phyloP scores from a whole-genome alignment of 2,888 invertebrate genomes.

The Tribolium freemani region DNA sequence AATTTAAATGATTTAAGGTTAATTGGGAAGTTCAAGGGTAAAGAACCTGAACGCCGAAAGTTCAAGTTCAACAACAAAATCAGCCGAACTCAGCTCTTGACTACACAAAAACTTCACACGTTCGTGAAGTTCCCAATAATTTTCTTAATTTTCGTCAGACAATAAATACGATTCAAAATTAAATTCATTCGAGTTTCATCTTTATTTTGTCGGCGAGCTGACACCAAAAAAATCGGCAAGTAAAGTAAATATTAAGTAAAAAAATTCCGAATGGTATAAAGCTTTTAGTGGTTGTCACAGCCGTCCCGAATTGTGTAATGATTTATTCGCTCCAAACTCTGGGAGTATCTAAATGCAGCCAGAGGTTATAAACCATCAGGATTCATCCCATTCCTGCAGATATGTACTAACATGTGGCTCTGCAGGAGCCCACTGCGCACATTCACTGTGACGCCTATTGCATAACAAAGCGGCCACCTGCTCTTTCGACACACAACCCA shows the following conservation, averaged over 20 bases:
- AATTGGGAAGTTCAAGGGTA: slow-evolving; percentile 14
- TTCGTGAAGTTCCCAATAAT: neutral
- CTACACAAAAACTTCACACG: slow-evolving; percentile 17
- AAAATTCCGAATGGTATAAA: too few species aligned
- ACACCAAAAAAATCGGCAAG: too few species aligned
- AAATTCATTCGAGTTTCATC: too few species aligned
- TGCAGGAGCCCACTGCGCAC: slow-evolving; percentile 48
- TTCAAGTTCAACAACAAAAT: slow-evolving; percentile 7
- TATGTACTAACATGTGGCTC: slow-evolving; percentile 37
- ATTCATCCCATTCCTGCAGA: slow-evolving; percentile 23
- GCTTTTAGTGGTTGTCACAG: too few species aligned
- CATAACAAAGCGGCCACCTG: slow-evolving; percentile 54
- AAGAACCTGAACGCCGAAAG: slow-evolving; percentile 8
- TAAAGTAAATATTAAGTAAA: neutral
- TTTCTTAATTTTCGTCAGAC: neutral
- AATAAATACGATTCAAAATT: neutral
- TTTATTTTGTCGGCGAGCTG: too few species aligned
- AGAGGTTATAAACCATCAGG: neutral
- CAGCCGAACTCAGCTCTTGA: neutral
- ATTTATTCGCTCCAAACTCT: too few species aligned
- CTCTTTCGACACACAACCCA: slow-evolving; percentile 46
- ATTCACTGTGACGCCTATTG: slow-evolving; percentile 49
- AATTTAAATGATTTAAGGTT: slow-evolving; percentile 1
- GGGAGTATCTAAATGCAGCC: neutral
- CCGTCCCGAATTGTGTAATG: too few species aligned